Evolutionary conservation across 2,113 vertebrate species (phyloP).

Genomic region (Leptobrachium ailaonicum): DNA sequence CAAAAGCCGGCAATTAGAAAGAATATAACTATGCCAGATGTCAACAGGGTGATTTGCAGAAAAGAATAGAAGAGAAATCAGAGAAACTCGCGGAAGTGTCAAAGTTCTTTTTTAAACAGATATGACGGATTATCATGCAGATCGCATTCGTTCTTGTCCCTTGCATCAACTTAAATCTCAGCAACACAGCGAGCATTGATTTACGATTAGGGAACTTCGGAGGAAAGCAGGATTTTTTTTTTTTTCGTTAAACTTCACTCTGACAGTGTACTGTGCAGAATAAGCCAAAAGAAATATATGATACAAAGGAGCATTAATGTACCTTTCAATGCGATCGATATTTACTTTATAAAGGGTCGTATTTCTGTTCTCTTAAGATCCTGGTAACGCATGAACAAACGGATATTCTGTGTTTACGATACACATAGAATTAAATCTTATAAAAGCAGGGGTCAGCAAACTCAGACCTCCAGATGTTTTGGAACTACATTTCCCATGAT

Average conservation of each 20-base stretch:
- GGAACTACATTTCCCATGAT: too few species aligned
- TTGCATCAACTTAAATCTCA: conserved; percentile 37
- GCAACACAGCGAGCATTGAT: conserved; percentile 33
- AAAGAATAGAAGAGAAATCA: conserved; percentile 10
- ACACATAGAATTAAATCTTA: too few species aligned
- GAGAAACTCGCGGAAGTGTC: conserved; percentile 14
- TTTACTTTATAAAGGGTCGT: too few species aligned
- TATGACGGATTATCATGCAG: conserved; percentile 24
- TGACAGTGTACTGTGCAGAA: neutral
- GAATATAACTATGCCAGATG: conserved; percentile 26
- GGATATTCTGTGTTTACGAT: too few species aligned
- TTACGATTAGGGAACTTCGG: conserved; percentile 9
- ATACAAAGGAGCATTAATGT: neutral
- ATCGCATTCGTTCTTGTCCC: conserved; percentile 2
- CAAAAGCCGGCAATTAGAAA: conserved; percentile 1
- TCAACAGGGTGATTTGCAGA: conserved; percentile 20
- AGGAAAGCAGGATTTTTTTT: conserved; percentile 25
- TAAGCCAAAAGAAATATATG: neutral
- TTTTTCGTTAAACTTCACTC: neutral
- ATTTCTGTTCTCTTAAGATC: too few species aligned
- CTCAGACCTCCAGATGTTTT: too few species aligned
- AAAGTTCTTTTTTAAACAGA: neutral
- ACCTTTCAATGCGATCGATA: neutral
- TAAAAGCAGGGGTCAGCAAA: too few species aligned
- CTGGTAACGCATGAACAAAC: too few species aligned